Evolutionary conservation across 2,888 invertebrate species (phyloP), one percentile per base, ranked within the genome.

Genomic region (Philhelius pedissequus): DNA sequence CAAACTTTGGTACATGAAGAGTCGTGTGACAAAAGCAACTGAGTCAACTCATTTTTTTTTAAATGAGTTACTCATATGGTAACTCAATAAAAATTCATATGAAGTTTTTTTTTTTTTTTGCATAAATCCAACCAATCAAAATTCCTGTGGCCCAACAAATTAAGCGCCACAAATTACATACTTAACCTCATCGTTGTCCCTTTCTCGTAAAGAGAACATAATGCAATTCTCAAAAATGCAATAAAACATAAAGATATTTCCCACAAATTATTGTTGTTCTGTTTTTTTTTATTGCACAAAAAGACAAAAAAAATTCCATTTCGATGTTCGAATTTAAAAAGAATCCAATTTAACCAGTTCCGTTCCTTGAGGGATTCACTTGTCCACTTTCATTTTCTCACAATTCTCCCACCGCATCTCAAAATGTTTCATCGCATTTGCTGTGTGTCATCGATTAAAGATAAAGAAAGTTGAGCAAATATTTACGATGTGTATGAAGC

Each of bases 351-450:
- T 60, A 71, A 60, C 71, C 71, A 48, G 71, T 73, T 48, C 22
- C 48, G 22, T 20, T 48, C n/a, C 13, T 48, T 13, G 13, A 35
- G 13, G 48, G 48, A 73, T 71, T 71, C 60, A 43, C 48, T 73
- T 68, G 73, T 40, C 78, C 83, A 83, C 83, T 83, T 83, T 83
- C 78, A 78, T 83, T 83, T 83, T 78, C 78, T 83, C 68, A 68
- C 56, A 56, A 32, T 20, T 62, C 73, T 56, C 70, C 56, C 71
- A 78, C 58, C 62, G 25, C 48, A 56, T 48, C 20, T 11, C 56
- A n/a, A 52, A 60, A 62, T 64, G 13, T 64, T 64, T 64, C 32
- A 48, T 32, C 45, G 40, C n/a, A n/a, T 20, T 32, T 22, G 52
- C 35, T 13, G 32, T 13, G 22, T 11, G 56, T 56, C 64, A 35